Conservation (phyloP, 2,113 vertebrate species). For the Scalopus aquaticus region DNA sequence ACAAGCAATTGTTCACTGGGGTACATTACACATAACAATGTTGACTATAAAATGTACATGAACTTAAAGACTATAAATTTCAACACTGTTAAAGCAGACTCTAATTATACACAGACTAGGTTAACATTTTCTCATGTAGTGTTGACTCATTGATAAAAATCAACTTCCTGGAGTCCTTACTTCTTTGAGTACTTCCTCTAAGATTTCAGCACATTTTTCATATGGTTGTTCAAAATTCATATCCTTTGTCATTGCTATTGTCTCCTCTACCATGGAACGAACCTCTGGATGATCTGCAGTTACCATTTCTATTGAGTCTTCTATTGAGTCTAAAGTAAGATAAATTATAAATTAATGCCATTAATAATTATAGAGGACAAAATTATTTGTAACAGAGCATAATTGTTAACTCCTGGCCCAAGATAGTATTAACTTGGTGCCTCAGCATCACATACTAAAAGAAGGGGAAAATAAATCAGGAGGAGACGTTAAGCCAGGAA, state of each 20-base stretch:
- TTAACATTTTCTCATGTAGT: background rate
- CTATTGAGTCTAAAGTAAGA: slow-evolving; percentile 16
- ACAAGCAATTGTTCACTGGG: background rate
- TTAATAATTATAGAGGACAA: background rate
- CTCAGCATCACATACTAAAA: background rate
- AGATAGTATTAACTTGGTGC: background rate
- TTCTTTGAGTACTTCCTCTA: slow-evolving; percentile 85
- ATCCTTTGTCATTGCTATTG: slow-evolving; percentile 78
- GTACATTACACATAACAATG: background rate
- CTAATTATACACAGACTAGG: background rate
- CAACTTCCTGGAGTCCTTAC: slow-evolving; percentile 78
- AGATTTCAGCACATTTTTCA: slow-evolving; percentile 82
- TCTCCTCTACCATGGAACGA: slow-evolving; percentile 81
- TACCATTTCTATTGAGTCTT: slow-evolving; percentile 76
- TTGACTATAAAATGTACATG: background rate
- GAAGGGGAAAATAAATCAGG: background rate
- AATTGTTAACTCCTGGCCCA: background rate
- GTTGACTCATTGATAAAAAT: slow-evolving; percentile 6
- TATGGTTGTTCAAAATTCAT: slow-evolving; percentile 70
- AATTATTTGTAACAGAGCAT: background rate
- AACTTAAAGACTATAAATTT: background rate
- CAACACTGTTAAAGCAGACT: background rate
- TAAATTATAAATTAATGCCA: background rate
- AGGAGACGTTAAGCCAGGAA: background rate
- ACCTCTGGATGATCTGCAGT: slow-evolving; percentile 90